phyloP scores from a whole-genome alignment of 1,140 invertebrate genomes.

The Bradysia coprophila region DNA sequence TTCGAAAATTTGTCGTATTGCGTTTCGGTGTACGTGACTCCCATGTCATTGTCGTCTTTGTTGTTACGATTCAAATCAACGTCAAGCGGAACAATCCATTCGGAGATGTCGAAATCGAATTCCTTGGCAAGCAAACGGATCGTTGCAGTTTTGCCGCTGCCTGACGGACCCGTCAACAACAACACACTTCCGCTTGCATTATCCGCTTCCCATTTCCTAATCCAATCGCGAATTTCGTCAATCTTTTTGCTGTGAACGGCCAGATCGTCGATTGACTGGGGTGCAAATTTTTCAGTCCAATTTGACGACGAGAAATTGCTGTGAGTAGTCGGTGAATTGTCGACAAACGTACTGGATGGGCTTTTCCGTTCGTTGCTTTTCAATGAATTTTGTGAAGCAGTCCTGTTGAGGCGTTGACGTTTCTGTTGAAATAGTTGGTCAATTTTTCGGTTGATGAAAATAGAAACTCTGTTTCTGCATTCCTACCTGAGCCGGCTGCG shows the following conservation, averaged over 20 bases:
- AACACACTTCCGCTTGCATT: conserved; percentile 30
- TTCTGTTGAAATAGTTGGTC: neutral
- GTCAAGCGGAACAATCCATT: conserved; percentile 57
- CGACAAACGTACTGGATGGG: no score
- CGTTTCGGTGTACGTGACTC: conserved; percentile 25
- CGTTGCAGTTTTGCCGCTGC: conserved; percentile 48
- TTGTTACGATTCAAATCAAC: conserved; percentile 8
- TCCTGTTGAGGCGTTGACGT: neutral
- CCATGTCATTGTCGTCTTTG: conserved; percentile 9
- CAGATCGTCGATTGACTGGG: conserved; percentile 29
- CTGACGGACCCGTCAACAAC: conserved; percentile 47
- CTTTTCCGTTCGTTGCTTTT: neutral
- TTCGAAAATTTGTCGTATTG: conserved; percentile 45
- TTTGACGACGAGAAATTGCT: conserved; percentile 10
- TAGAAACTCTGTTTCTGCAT: neutral
- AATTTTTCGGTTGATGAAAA: neutral
- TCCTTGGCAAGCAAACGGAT: conserved; percentile 36
- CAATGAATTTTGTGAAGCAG: neutral
- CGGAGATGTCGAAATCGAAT: conserved; percentile 33
- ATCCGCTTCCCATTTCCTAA: conserved; percentile 19
- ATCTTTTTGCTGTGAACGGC: conserved; percentile 41
- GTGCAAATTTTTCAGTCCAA: conserved; percentile 35
- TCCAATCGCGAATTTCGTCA: conserved; percentile 35
- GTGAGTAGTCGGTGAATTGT: no score
- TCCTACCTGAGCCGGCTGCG: neutral